Base-by-base conservation (phyloP, 2,888 invertebrate genomes). In the Lepas anatifera region DNA sequence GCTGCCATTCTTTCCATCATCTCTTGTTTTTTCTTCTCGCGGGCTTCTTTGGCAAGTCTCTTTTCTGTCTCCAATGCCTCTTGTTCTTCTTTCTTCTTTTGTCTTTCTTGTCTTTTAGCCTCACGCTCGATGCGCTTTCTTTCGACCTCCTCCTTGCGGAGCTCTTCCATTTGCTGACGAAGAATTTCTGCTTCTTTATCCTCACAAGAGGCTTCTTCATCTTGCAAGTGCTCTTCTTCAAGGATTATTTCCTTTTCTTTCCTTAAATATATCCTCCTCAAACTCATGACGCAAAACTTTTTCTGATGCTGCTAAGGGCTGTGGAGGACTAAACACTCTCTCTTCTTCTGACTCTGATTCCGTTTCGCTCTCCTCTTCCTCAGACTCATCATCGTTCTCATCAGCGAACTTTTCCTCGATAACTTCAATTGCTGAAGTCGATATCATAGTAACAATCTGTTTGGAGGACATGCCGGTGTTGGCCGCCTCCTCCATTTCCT, bases 31-130 rank as follows among this genome's bases (percentile, higher is more conserved):
- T 63, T 46, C 52, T 41, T 10, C 63, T 69, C 63, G 10, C 50
- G 25, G 4, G 39, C 41, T 43, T 87, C 85, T 70, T 87, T 85
- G 71, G 87, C 84, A 69, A 66, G 25, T 39, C 66, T 66, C 16
- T 66, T 66, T 27, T 66, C 66, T 27, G 39, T 39, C 13, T 66
- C 66, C 18, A 27, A 27, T n/a, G n/a, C 25, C 16, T 39, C 39
- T 27, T 66, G 66, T 25, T 66, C 66, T 10, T 66, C 66, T 2
- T 27, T 39, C 13, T 66, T 66, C 3, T 16, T n/a, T 27, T 39
- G 37, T 1, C 66, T n/a, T 8, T 66, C 66, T 0, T 39, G 66
- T 13, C 89, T 77, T 72, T 78, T 84, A 27, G 88, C 81, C 48
- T 88, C 88, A 41, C 86, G 39, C 25, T 39, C 66, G 2, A 66